Evolutionary conservation across 2,888 invertebrate species (phyloP), one percentile per base, ranked within the genome.

Genomic region (Lymantria dispar): DNA sequence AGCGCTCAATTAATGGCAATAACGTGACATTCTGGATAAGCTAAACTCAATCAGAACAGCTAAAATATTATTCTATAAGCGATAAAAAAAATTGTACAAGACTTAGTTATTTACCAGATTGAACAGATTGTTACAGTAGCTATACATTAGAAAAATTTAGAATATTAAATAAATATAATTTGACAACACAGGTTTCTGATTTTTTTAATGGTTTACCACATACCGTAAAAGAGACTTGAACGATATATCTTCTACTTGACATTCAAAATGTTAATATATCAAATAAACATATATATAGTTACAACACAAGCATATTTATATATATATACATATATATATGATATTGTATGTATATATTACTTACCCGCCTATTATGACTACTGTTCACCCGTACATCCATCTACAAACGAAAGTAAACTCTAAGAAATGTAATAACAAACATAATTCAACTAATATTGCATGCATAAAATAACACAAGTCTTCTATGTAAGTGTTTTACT

Each of bases 351-450:
- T 72, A 74, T 66, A 73, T 70, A 74, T 74, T 68, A 92, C 92
- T 92, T 82, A 92, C 92, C 92, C 92, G 89, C 88, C 92, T 92
- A 91, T 81, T 89, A 85, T 90, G 91, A 88, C 85, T 91, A 92
- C 80, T 91, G 91, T 87, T 91, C 88, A 87, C 87, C 85, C 92
- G 88, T 74, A 83, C 91, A 90, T 92, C 92, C 91, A 92, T 92
- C 92, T 92, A 92, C 88, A 91, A 92, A 91, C 80, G 85, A 91
- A 87, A 91, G 84, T 82, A 89, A 85, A 86, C 79, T 80, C 86
- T 88, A 86, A 85, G 73, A 81, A 60, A 80, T 78, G 74, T 75
- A 78, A 41, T 73, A 74, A 69, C 48, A 70, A 68, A 69, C 65
- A 57, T 70, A 76, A 73, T 71, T 63, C 64, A 62, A 74, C 68